These are phyloP conservation scores for Adelognathus sp. DNA, from an alignment of 2,888 invertebrate species.

Conservation along the genomic window DNA sequence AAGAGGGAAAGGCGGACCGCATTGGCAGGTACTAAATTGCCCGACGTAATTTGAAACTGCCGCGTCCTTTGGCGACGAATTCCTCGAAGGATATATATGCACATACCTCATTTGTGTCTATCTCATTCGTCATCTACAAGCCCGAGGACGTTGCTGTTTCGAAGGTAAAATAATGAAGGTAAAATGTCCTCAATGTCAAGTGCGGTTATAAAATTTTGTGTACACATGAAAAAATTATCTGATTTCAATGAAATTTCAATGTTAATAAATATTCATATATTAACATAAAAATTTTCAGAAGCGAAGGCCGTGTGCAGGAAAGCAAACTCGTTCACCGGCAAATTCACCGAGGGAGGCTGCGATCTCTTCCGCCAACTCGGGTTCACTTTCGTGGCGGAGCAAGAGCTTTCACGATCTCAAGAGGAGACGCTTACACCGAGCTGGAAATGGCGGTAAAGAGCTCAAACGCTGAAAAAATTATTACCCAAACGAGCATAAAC, in stretches of 20 bases:
- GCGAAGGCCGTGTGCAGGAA: slow-evolving; percentile 68
- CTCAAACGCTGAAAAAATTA: too few species aligned
- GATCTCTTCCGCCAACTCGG: slow-evolving; percentile 46
- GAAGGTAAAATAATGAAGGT: slow-evolving; percentile 78
- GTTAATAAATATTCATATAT: neutral
- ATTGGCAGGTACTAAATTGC: slow-evolving; percentile 61
- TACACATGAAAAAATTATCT: neutral
- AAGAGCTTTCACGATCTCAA: slow-evolving; percentile 68
- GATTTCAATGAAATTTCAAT: neutral
- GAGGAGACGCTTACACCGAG: slow-evolving; percentile 60
- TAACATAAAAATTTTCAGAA: slow-evolving; percentile 62
- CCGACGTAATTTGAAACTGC: slow-evolving; percentile 64
- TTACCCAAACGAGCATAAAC: too few species aligned
- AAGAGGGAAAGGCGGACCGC: neutral
- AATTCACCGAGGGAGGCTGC: slow-evolving; percentile 59
- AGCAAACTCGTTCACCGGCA: slow-evolving; percentile 61
- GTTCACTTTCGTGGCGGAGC: slow-evolving; percentile 58
- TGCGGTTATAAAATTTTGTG: neutral
- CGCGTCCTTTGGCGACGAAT: slow-evolving; percentile 46
- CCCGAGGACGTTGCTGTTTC: slow-evolving; percentile 65
- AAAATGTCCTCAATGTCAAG: slow-evolving; percentile 62
- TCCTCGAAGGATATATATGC: neutral
- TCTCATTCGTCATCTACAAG: slow-evolving; percentile 3
- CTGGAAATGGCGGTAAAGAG: slow-evolving; percentile 37
- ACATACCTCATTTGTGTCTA: neutral